Percentiles rank a stretch among this genome's conserved stretches.
phyloP scores from a whole-genome alignment of 2,797 vertebrate species.

The Rhinella marina region DNA sequence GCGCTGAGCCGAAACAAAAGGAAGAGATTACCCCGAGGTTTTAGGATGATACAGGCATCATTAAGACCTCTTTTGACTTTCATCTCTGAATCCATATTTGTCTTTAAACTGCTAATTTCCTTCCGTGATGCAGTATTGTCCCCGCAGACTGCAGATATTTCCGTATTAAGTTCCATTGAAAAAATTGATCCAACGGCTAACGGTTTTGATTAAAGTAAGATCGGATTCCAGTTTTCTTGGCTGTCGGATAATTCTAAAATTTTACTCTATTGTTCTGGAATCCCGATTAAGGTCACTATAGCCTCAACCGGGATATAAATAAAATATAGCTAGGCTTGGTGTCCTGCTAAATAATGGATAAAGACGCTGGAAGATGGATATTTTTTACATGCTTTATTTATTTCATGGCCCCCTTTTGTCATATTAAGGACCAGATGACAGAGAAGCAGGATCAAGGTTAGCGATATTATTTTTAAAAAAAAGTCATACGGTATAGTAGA shows the following conservation, averaged over 20 bases:
- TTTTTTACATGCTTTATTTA: slow-evolving; percentile 4
- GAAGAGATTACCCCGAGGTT: background rate
- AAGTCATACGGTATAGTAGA: background rate
- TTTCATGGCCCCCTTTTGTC: background rate
- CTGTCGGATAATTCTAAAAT: background rate
- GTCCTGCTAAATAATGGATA: slow-evolving; percentile 26
- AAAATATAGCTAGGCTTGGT: slow-evolving; percentile 21
- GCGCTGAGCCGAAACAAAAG: slow-evolving; percentile 48
- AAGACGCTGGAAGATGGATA: background rate
- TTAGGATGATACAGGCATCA: slow-evolving; percentile 8
- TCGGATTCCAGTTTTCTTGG: background rate
- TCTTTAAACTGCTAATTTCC: slow-evolving; percentile 49
- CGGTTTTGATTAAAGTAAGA: background rate
- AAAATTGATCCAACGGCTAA: background rate
- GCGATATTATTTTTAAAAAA: background rate
- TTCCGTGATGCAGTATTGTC: background rate
- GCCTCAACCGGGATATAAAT: slow-evolving; percentile 27
- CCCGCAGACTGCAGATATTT: background rate
- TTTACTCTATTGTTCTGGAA: slow-evolving; percentile 8
- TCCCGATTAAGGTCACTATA: slow-evolving; percentile 7
- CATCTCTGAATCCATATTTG: slow-evolving; percentile 41
- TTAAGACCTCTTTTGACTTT: background rate
- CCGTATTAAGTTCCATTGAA: background rate
- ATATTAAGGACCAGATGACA: background rate
- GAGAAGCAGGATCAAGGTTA: background rate